Percentiles rank a stretch among this genome's conserved stretches.
Evolutionary conservation across 2,797 vertebrate genomes (phyloP).

Genomic region (Picus viridis): DNA sequence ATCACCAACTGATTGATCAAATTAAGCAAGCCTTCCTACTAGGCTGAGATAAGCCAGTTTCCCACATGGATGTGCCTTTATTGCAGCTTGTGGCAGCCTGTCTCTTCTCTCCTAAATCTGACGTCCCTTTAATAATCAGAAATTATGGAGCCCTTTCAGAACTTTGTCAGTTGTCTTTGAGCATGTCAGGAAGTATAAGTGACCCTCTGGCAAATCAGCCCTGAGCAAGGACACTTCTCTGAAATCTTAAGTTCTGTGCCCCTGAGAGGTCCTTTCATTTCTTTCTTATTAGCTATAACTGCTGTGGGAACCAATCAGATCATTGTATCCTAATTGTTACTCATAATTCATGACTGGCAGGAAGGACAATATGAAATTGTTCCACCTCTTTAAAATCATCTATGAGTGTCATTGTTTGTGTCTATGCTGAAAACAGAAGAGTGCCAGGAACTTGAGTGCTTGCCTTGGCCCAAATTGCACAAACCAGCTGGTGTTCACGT

Average conservation of each 20-base stretch:
- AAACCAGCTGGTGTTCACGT: not conserved
- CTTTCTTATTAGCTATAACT: slow-evolving; percentile 4
- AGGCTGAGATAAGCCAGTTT: slow-evolving; percentile 40
- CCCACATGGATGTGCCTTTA: slow-evolving; percentile 35
- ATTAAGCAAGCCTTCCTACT: slow-evolving; percentile 37
- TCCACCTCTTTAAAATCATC: not conserved
- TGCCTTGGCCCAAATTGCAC: accelerated
- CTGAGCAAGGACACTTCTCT: slow-evolving; percentile 1
- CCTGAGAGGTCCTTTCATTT: slow-evolving; percentile 27
- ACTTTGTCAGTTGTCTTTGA: slow-evolving; percentile 23
- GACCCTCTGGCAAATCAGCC: slow-evolving; percentile 25
- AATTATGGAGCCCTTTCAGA: slow-evolving; percentile 36
- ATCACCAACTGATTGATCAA: slow-evolving; percentile 40
- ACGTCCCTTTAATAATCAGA: slow-evolving; percentile 36
- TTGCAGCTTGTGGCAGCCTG: not conserved
- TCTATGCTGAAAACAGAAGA: not conserved
- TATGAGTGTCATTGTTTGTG: not conserved
- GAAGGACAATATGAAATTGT: not conserved
- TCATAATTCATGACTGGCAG: slow-evolving; percentile 18
- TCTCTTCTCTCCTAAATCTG: slow-evolving; percentile 50
- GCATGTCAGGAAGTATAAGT: slow-evolving; percentile 19
- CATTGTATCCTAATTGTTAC: slow-evolving; percentile 21
- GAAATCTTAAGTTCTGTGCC: not conserved
- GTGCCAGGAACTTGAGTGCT: not conserved
- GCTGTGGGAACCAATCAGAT: slow-evolving; percentile 17